These are phyloP conservation scores for Andrena praecox DNA, from an alignment of 2,888 invertebrate genomes.

Conservation along the genomic window DNA sequence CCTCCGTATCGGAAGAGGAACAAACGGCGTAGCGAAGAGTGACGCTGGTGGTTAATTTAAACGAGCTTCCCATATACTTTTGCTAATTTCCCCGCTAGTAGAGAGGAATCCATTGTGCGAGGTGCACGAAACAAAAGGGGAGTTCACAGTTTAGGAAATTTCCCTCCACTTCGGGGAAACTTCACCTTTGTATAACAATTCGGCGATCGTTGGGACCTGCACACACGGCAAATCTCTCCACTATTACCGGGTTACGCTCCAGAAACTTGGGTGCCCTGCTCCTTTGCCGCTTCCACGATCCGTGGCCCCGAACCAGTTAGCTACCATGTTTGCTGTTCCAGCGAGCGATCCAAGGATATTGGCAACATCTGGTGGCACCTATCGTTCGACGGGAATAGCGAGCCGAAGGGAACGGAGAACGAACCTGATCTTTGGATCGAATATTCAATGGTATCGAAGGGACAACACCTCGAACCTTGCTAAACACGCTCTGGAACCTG, in stretches of 20 bases:
- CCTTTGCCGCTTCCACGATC: constrained; percentile 64
- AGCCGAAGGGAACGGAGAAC: constrained; percentile 50
- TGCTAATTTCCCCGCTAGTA: constrained; percentile 16
- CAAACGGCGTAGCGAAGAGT: not conserved
- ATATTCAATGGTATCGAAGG: constrained; percentile 39
- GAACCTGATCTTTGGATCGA: constrained; percentile 49
- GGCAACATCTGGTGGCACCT: constrained; percentile 71
- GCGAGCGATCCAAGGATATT: constrained; percentile 72
- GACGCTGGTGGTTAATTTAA: constrained; percentile 22
- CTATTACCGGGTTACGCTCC: constrained; percentile 66
- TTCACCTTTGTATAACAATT: constrained; percentile 63
- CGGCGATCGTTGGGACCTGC: constrained; percentile 58
- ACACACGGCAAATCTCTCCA: constrained; percentile 67
- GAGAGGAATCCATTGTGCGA: not conserved
- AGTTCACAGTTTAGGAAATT: constrained; percentile 35
- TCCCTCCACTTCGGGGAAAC: constrained; percentile 42
- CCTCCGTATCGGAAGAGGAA: not conserved
- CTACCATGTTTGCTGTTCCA: constrained; percentile 73
- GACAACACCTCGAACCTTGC: constrained; percentile 35
- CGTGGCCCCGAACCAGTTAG: constrained; percentile 64
- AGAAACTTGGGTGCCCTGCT: constrained; percentile 69
- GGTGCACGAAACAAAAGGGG: constrained; percentile 27
- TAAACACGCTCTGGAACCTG: constrained; percentile 41
- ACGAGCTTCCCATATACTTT: constrained; percentile 5
- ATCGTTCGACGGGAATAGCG: constrained; percentile 54